A percentile compares a stretch with the other conserved stretches of the same genome.
Conservation (phyloP, 1,140 invertebrate species). For the Drosophila serrata region DNA sequence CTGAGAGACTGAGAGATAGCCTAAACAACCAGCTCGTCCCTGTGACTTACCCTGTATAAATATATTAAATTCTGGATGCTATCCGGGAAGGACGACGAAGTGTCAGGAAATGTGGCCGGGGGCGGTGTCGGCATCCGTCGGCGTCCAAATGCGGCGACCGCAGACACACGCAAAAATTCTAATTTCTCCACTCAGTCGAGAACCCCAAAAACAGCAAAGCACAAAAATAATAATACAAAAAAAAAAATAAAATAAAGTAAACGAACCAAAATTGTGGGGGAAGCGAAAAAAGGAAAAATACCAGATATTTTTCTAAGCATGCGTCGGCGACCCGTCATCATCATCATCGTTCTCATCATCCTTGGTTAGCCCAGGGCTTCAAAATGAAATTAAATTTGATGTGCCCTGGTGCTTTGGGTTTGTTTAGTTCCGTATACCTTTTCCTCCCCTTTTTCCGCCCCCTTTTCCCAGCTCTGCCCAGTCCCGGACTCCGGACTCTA, state of each 20-base stretch:
- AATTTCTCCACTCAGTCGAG: conserved; percentile 71
- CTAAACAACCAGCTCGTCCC: background rate
- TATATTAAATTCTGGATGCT: conserved; percentile 75
- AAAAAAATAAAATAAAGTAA: conserved; percentile 6
- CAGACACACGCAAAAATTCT: conserved; percentile 75
- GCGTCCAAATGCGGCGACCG: conserved; percentile 71
- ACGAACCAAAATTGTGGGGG: conserved; percentile 10
- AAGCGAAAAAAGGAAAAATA: conserved; percentile 63
- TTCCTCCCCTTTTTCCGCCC: conserved; percentile 35
- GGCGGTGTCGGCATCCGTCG: conserved; percentile 64
- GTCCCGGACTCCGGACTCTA: conserved; percentile 16
- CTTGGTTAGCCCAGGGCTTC: conserved; percentile 80
- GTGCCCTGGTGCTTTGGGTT: conserved; percentile 63
- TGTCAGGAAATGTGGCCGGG: conserved; percentile 62
- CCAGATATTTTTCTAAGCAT: conserved; percentile 83
- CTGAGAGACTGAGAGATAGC: background rate
- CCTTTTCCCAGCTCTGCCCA: conserved; percentile 29
- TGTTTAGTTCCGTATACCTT: conserved; percentile 68
- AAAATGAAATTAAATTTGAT: conserved; percentile 84
- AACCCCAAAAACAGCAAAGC: conserved; percentile 50
- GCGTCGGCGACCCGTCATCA: conserved; percentile 56
- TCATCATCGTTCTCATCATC: conserved; percentile 39
- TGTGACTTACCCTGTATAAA: conserved; percentile 56
- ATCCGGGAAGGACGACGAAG: conserved; percentile 20
- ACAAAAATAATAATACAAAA: conserved; percentile 14